Evolutionary conservation across 2,113 vertebrate genomes (phyloP).

Genomic region (Delphinapterus leucas): DNA sequence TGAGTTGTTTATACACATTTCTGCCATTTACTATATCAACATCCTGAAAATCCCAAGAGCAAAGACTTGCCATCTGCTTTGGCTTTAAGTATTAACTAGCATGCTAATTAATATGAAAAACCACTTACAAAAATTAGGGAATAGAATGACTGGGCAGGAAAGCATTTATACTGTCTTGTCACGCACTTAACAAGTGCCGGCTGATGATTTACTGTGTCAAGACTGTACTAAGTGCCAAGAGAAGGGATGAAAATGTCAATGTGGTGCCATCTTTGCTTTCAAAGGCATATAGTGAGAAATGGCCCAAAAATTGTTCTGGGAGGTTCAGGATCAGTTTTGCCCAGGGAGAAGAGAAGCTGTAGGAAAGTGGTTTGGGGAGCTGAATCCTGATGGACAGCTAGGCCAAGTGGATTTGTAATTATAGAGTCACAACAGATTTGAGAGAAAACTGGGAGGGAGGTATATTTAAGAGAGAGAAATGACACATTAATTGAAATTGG

Average conservation of each 20-base stretch:
- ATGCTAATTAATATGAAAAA: not conserved
- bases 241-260: rapidly evolving
- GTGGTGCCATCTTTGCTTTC: not conserved
- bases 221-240: no score
- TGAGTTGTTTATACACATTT: not conserved
- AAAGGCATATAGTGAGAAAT: not conserved
- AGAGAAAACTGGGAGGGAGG: not conserved
- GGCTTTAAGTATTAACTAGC: not conserved
- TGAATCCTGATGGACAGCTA: no score
- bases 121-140: not conserved
- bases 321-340: rapidly evolving
- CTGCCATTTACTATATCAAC: not conserved
- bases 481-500: not conserved
- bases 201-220: not conserved
- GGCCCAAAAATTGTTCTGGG: not conserved
- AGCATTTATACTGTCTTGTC: not conserved
- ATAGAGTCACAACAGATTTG: not conserved
- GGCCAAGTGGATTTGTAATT: no score
- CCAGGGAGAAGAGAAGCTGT: not conserved
- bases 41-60: not conserved
- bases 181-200: not conserved
- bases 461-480: not conserved
- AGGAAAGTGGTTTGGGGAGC: not conserved
- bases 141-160: not conserved
- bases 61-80: not conserved